These are phyloP conservation scores for Rachycentron canadum DNA, from an alignment of 2,797 vertebrate genomes.

Conservation along the genomic window DNA sequence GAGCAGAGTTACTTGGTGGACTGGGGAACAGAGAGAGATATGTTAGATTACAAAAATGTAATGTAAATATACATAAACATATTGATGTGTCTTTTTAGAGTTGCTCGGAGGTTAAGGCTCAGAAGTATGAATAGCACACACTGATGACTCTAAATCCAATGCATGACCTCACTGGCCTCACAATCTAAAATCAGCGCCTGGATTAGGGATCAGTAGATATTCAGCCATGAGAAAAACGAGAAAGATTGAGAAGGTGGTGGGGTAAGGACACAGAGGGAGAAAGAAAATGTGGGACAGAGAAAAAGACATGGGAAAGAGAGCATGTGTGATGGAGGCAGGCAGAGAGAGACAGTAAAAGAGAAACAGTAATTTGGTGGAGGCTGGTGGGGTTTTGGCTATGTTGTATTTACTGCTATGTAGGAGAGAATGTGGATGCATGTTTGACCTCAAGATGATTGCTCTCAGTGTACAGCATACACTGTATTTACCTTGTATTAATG, in stretches of 20 bases:
- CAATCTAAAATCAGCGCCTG: slow-evolving; percentile 62
- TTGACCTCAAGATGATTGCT: slow-evolving; percentile 50
- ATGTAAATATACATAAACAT: background rate
- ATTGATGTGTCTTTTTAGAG: background rate
- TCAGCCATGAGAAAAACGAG: slow-evolving; percentile 61
- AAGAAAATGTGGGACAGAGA: slow-evolving; percentile 20
- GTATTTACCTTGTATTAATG: slow-evolving; percentile 61
- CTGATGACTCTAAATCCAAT: slow-evolving; percentile 60
- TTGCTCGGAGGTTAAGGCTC: slow-evolving; percentile 29
- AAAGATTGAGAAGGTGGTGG: slow-evolving; percentile 1
- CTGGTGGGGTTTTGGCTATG: slow-evolving; percentile 23
- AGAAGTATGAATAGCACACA: slow-evolving; percentile 43
- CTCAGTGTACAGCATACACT: slow-evolving; percentile 28
- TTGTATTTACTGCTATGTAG: slow-evolving; percentile 23
- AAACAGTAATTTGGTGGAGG: slow-evolving; percentile 26
- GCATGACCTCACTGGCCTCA: slow-evolving; percentile 46
- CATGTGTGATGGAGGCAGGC: slow-evolving; percentile 12
- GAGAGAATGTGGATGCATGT: slow-evolving; percentile 29
- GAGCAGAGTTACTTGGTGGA: slow-evolving; percentile 19
- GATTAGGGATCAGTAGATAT: slow-evolving; percentile 69
- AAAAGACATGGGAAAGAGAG: slow-evolving; percentile 1
- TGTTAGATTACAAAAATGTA: slow-evolving; percentile 16
- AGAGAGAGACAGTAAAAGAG: slow-evolving; percentile 21
- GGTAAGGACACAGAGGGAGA: background rate
- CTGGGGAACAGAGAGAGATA: background rate